Evolutionary conservation across 2,113 vertebrate genomes (phyloP), one percentile per base, ranked within the genome.

Genomic region (Chitala chitala): DNA sequence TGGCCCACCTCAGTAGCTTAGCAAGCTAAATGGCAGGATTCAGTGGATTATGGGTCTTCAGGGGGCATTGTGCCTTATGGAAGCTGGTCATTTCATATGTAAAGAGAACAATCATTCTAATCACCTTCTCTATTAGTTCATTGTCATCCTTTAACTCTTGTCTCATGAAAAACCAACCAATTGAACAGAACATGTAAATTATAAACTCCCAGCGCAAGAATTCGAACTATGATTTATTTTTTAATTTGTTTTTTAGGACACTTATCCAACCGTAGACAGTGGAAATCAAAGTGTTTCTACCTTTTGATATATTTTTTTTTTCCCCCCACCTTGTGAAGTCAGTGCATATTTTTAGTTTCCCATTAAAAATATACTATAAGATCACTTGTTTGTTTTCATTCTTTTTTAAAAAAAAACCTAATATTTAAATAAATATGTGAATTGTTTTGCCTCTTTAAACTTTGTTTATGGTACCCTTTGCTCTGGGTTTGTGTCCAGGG

Each of bases 351-450:
- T 85, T 78, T 83, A 72, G 80, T 85, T 71, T 78, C 71, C 13
- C 0, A 72, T 66, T 71, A 26, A 78, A 64, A 74, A 78, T 79
- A 71, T 83, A 77, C 77, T 75, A 72, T 78, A 87, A 85, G 84
- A 86, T 89, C 89, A 86, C 76, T 79, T 83, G 80, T 80, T 78
- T 58, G 56, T 56, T 79, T 85, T 87, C 80, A 86, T 85, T 84
- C 75, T 80, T 78, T 78, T 84, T 86, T n/a, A n/a, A n/a, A n/a
- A n/a, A n/a, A n/a, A n/a, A 85, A 86, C 82, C 78, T 31, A 44
- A 82, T 89, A 89, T 88, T 89, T 86, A 89, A 88, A 77, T 83
- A 86, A n/a, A n/a, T 74, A 81, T 84, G 81, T 89, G 83, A 87
- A 82, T 74, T 64, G n/a, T n/a, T 63, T 79, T 78, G 77, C 61